Base-by-base conservation (phyloP, 2,113 vertebrate species). In the Vulpes vulpes region DNA sequence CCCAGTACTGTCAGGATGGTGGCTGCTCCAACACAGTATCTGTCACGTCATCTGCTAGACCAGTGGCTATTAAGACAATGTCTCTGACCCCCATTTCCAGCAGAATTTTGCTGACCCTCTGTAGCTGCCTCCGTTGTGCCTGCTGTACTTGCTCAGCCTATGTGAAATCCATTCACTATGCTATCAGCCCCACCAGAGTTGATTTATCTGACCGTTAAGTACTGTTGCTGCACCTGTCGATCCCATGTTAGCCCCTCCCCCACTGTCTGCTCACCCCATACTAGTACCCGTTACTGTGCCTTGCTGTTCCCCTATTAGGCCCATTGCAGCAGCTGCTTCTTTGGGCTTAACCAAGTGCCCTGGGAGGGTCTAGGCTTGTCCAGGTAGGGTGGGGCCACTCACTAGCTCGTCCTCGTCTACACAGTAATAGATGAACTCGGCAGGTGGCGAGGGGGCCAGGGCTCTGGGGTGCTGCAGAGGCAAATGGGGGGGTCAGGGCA, bases 341-440 rank as follows among this genome's bases (percentile, higher is more conserved):
- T 65, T 90, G 35, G 19, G 53, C 79, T 84, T 96, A 96, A 82
- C 43, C 87, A 94, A 89, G 71, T 65, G 7, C 74, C 78, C 84
- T 89, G 76, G 86, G 59, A 84, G 32, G 91, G 23, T 67, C 95
- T 95, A 97, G 76, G 51, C 65, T 96, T 95, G 82, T 86, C 74
- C 93, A 94, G 81, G 92, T 93, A 74, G 84, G 95, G 88, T 65
- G 38, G 91, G 67, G 96, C 97, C 97, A 98, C 98, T 98, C 98
- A 98, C 97, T 98, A 98, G 97, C 91, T 97, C 96, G 83, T 98
- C 96, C 96, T 97, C 96, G 95, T 97, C 98, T 98, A 98, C 94
- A 98, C 97, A 98, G 95, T 98, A 97, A 98, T 97, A 98, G 97
- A 98, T 86, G 97, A 98, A 91, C 74, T 98, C 96, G n/a, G 98